These are phyloP conservation scores for Drepana arcuata DNA, from an alignment of 1,140 invertebrate species.

Conservation along the genomic window DNA sequence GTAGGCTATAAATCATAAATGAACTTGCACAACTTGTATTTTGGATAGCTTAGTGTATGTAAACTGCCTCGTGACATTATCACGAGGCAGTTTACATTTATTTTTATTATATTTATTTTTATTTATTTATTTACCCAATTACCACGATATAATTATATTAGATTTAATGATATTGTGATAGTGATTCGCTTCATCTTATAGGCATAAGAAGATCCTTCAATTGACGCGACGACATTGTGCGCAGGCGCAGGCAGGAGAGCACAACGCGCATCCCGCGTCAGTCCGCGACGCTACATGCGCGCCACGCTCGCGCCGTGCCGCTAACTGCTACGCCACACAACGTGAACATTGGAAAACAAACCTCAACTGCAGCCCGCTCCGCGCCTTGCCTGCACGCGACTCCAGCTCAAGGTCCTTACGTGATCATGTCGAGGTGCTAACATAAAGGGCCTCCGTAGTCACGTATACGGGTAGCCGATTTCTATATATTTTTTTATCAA, in stretches of 20 bases:
- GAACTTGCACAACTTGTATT: too few species aligned
- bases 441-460: conserved; percentile 39
- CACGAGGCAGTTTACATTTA: too few species aligned
- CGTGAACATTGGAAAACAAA: conserved; percentile 36
- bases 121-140: conserved; percentile 9
- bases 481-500: conserved; percentile 50
- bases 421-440: conserved; percentile 44
- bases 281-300: conserved; percentile 31
- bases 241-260: conserved; percentile 14
- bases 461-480: conserved; percentile 39
- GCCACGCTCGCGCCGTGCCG: conserved; percentile 11
- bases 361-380: conserved; percentile 3
- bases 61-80: too few species aligned
- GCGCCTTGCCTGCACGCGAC: conserved; percentile 3
- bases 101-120: too few species aligned
- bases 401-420: conserved; percentile 49
- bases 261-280: conserved; percentile 22
- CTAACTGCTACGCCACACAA: too few species aligned
- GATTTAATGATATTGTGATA: conserved; percentile 28
- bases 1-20: too few species aligned
- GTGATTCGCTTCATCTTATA: conserved; percentile 20
- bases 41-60: too few species aligned
- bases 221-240: conserved; percentile 27
- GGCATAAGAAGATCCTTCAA: conserved; percentile 51
- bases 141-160: conserved; percentile 21